phyloP scores from a whole-genome alignment of 2,797 vertebrate species.

The Onychomys torridus region DNA sequence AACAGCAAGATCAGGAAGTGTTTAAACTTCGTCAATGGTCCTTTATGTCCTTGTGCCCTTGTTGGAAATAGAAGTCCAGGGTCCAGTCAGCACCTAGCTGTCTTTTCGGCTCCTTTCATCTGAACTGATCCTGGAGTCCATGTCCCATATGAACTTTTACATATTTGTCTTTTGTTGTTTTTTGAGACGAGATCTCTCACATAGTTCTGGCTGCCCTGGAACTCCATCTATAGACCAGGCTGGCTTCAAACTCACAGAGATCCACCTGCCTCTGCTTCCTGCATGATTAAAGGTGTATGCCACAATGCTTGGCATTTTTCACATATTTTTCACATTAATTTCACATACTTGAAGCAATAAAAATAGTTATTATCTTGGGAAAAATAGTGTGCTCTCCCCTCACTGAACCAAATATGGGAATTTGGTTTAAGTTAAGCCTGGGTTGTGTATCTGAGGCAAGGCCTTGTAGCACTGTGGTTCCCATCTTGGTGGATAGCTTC shows the following conservation, averaged over 20 bases:
- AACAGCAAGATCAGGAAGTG: not conserved
- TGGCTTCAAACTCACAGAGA: not conserved
- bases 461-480: no score
- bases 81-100: not conserved
- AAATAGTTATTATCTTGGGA: not conserved
- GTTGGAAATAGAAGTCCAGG: not conserved
- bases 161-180: not conserved
- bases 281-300: not conserved
- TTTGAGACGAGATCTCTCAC: not conserved
- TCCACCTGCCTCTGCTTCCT: not conserved
- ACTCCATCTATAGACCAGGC: not conserved
- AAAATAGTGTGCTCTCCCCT: not conserved
- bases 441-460: not conserved
- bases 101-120: not conserved
- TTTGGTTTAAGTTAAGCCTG: not conserved
- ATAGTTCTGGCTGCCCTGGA: not conserved
- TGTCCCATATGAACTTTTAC: not conserved
- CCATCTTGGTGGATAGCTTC: not conserved
- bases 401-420: not conserved
- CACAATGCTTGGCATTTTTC: not conserved
- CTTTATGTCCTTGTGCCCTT: not conserved
- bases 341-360: not conserved
- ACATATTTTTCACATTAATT: not conserved
- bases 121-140: not conserved
- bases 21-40: not conserved